phyloP scores from a whole-genome alignment of 1,140 invertebrate genomes.

The Batillaria attramentaria region DNA sequence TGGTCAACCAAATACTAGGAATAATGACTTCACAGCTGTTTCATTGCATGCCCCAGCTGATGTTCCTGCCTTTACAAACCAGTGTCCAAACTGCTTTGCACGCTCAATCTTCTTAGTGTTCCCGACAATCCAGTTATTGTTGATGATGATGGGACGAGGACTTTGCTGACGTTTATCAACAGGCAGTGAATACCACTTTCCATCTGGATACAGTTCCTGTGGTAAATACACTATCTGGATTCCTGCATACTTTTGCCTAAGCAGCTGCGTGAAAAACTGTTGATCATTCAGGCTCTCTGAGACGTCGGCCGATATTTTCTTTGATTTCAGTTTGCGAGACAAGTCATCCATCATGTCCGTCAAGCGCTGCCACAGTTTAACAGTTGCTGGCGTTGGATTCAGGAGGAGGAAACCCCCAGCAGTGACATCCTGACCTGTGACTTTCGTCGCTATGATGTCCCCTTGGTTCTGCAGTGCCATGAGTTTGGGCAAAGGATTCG shows the following conservation, averaged over 20 bases:
- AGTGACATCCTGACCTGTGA: slow-evolving; percentile 38
- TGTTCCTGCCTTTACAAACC: too few species aligned
- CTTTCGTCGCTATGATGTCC: slow-evolving; percentile 54
- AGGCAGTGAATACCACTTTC: slow-evolving; percentile 53
- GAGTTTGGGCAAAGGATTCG: slow-evolving; percentile 47
- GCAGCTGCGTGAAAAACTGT: slow-evolving; percentile 44
- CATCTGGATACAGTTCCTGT: slow-evolving; percentile 50
- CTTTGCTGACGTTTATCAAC: slow-evolving; percentile 22
- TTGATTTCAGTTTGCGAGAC: slow-evolving; percentile 36
- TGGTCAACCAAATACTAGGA: too few species aligned
- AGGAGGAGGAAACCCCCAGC: slow-evolving; percentile 58
- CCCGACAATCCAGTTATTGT: slow-evolving; percentile 52
- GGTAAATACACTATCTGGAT: slow-evolving; percentile 44
- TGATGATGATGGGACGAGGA: slow-evolving; percentile 42
- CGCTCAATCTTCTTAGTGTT: slow-evolving; percentile 42
- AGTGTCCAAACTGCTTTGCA: slow-evolving; percentile 49
- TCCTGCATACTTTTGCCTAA: slow-evolving; percentile 41
- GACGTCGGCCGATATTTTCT: slow-evolving; percentile 24
- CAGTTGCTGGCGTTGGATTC: slow-evolving; percentile 43
- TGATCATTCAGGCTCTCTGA: slow-evolving; percentile 56
- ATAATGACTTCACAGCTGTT: too few species aligned
- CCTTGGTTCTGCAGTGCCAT: slow-evolving; percentile 13
- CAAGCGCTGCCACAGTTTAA: slow-evolving; percentile 48
- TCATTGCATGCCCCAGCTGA: too few species aligned
- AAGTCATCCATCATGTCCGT: slow-evolving; percentile 40